Base-by-base conservation (phyloP, 2,888 invertebrate genomes). In the Calliopum simillimum region DNA sequence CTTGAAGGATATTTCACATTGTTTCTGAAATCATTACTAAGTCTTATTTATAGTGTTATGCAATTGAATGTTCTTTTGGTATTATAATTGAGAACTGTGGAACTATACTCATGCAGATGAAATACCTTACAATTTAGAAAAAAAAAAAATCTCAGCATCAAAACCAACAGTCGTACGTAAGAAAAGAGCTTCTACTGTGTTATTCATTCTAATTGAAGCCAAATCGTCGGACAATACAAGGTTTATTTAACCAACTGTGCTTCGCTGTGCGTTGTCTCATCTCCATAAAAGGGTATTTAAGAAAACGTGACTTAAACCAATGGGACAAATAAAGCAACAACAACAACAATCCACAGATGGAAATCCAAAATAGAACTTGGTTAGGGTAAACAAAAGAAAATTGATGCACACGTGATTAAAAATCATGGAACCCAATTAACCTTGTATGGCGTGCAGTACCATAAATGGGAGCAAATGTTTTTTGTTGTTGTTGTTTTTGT, bases 221-320 rank as follows among this genome's bases (percentile, higher is more conserved):
- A 33, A 33, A 33, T 8, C 2, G 3, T 33, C 33, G 33, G 33
- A 33, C 33, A 4, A 33, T 33, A 5, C 43, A n/a, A 5, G 56
- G 8, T 41, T 43, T 43, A 16, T 43, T 16, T 59, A 12, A 21
- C 19, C 13, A 21, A 23, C 25, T 56, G 21, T 61, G 61, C 59
- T n/a, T n/a, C n/a, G 33, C 33, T 33, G 21, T 55, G 13, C n/a
- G 65, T 44, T 55, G 46, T 14, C 65, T 66, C 53, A 44, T 21
- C 8, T 16, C 67, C 67, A 49, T 58, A 19, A 59, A 67, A 49
- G 67, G 67, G 33, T 59, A 49, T 59, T 67, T 58, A 49, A 14
- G 59, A n/a, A n/a, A 67, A 59, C 67, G 67, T 67, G 67, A 67
- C 67, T 58, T 49, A 49, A 49, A 33, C n/a, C 59, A 67, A 67